Evolutionary conservation across 2,888 invertebrate genomes (phyloP).

Genomic region (Stenichneumon culpator): DNA sequence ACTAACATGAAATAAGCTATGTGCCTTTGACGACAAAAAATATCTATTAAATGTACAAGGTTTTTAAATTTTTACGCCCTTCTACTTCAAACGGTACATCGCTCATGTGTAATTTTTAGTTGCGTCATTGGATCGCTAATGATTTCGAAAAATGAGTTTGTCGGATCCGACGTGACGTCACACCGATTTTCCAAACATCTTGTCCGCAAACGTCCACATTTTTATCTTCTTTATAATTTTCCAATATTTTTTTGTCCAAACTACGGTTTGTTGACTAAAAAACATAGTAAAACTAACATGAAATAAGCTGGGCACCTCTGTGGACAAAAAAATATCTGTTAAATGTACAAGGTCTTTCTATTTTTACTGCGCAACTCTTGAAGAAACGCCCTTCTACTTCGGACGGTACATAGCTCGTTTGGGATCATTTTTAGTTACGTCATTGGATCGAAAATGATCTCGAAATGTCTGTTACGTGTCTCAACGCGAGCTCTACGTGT

Average conservation of each 20-base stretch:
- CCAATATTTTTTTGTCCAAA: too few species aligned
- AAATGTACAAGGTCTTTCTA: background rate
- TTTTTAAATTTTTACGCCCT: background rate
- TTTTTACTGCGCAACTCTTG: background rate
- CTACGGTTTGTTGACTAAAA: too few species aligned
- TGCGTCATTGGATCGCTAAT: constrained; percentile 2
- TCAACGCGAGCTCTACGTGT: constrained; percentile 20
- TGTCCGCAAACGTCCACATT: too few species aligned
- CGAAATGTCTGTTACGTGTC: constrained; percentile 55
- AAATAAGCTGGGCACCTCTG: too few species aligned
- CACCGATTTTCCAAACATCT: too few species aligned
- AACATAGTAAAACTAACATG: too few species aligned
- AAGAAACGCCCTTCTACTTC: background rate
- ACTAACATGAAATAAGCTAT: too few species aligned
- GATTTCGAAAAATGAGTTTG: background rate
- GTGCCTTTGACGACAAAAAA: too few species aligned
- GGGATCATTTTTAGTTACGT: background rate
- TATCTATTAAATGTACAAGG: background rate
- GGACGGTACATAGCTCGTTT: background rate
- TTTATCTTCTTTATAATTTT: too few species aligned
- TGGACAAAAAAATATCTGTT: background rate
- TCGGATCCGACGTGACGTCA: too few species aligned
- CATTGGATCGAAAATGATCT: constrained; percentile 19
- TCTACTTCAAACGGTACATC: background rate
- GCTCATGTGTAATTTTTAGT: background rate